A percentile compares a stretch with the other conserved stretches of the same genome.
Evolutionary conservation across 2,888 invertebrate species (phyloP).

Genomic region (Synergus laeviventris): DNA sequence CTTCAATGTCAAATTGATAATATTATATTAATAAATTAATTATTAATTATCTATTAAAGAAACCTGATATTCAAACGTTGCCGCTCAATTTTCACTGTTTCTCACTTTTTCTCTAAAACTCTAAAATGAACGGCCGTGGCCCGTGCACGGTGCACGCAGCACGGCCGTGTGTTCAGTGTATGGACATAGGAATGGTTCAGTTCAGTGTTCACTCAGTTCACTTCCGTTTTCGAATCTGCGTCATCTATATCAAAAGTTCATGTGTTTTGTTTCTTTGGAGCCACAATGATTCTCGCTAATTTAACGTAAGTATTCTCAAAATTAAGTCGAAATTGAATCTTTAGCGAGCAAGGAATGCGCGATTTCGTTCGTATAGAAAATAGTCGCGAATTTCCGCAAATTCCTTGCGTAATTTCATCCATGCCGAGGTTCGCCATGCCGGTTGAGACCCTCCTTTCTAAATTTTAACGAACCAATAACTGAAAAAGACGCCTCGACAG

Average conservation of each 20-base stretch:
- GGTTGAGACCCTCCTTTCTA: slow-evolving; percentile 50
- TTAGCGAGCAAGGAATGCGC: slow-evolving; percentile 46
- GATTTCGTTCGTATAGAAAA: slow-evolving; percentile 61
- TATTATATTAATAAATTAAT: background rate
- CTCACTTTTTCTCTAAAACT: background rate
- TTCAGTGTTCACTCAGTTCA: no score
- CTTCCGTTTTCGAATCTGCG: slow-evolving; percentile 70
- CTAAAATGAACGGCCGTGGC: no score
- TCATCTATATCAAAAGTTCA: slow-evolving; percentile 67
- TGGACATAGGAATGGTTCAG: no score
- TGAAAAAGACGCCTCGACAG: slow-evolving; percentile 1
- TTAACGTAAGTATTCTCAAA: slow-evolving; percentile 68
- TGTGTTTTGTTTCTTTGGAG: slow-evolving; percentile 72
- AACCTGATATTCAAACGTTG: background rate
- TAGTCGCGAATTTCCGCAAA: slow-evolving; percentile 65
- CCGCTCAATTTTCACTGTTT: background rate
- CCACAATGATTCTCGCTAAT: slow-evolving; percentile 72
- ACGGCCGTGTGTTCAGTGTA: no score
- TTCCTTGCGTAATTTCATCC: slow-evolving; percentile 58
- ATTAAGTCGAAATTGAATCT: background rate
- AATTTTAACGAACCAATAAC: slow-evolving; percentile 2
- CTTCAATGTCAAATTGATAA: background rate
- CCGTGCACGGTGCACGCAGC: no score
- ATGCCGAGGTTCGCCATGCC: slow-evolving; percentile 62
- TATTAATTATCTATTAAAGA: background rate